These are phyloP conservation scores for Himalopsyche kuldschensis DNA, from an alignment of 2,888 invertebrate genomes.

Conservation along the genomic window DNA sequence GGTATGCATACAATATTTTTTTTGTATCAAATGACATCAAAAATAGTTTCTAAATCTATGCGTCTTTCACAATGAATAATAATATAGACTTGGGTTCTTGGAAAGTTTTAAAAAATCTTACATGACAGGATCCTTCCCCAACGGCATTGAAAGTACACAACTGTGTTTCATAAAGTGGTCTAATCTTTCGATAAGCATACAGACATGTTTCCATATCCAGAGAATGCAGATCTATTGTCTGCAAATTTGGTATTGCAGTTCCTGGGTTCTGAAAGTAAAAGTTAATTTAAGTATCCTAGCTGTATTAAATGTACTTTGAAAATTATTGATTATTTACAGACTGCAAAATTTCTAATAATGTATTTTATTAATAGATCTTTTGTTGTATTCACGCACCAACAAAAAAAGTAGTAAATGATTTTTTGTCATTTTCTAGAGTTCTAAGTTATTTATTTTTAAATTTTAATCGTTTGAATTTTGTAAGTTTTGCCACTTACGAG, in stretches of 20 bases:
- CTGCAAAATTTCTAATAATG: no score
- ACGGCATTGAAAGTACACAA: constrained; percentile 29
- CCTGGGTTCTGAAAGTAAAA: constrained; percentile 21
- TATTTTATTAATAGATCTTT: not conserved
- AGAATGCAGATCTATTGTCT: constrained; percentile 15
- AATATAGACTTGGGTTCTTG: not conserved
- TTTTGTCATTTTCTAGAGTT: no score
- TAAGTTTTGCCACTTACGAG: no score
- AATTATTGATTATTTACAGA: no score
- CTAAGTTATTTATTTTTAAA: no score
- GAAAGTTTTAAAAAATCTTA: constrained; percentile 6
- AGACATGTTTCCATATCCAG: constrained; percentile 22
- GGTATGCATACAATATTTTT: no score
- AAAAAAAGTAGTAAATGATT: no score
- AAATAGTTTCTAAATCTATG: no score
- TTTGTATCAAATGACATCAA: no score
- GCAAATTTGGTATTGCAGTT: constrained; percentile 4
- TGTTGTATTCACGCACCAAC: not conserved
- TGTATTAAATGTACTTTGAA: no score
- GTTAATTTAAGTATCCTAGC: not conserved
- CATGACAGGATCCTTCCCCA: constrained; percentile 31
- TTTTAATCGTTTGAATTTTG: no score
- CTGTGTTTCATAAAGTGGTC: constrained; percentile 26
- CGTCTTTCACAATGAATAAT: no score
- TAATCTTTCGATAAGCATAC: constrained; percentile 31